Base-by-base conservation (phyloP, 2,113 vertebrate species). In the Oncorhynchus nerka region DNA sequence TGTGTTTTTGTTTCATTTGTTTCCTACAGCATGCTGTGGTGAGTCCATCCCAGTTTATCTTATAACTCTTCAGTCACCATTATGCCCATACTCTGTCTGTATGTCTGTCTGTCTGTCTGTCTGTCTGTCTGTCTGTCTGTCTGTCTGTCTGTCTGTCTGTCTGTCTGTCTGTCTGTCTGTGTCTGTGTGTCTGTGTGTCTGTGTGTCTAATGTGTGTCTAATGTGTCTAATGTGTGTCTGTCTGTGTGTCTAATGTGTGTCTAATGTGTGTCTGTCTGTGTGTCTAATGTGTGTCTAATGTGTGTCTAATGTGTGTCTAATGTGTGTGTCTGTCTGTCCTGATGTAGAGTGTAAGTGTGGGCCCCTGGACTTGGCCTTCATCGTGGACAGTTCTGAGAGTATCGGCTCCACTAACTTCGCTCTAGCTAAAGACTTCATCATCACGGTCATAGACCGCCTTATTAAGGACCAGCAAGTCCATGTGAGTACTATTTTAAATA, bases 331-430 rank as follows among this genome's bases (percentile, higher is more conserved):
- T 45, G 39, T 45, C 39, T 45, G 39, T 45, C 32, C 5, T 5
- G 32, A 6, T 72, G 8, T 81, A 99, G 98, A 99, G 88, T 98
- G 97, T 80, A 98, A 93, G 74, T 99, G 98, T 0, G 97, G 96
- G 32, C 93, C 97, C 0, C 79, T 99, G 66, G 96, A 98, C 86
- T 87, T 99, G 81, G 94, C 95, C 0, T 99, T 99, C 48, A 93
- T 99, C 15, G 88, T 99, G 93, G 98, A 99, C 93, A 99, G 98
- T 91, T 99, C 98, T 0, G 98, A 99, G 91, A 99, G 98, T 87
- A 98, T 99, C 0, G 98, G 98, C 4, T 57, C 90, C 2, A 70
- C 93, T 66, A 99, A 99, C 91, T 99, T 99, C 26, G 94, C 90
- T 71, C 95, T 97, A 0, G 92, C 97, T 85, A 99, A 99, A 87